Percentiles rank a stretch among this genome's conserved stretches.
Conservation (phyloP, 2,888 invertebrate genomes). For the Apomyelois bistriatella region DNA sequence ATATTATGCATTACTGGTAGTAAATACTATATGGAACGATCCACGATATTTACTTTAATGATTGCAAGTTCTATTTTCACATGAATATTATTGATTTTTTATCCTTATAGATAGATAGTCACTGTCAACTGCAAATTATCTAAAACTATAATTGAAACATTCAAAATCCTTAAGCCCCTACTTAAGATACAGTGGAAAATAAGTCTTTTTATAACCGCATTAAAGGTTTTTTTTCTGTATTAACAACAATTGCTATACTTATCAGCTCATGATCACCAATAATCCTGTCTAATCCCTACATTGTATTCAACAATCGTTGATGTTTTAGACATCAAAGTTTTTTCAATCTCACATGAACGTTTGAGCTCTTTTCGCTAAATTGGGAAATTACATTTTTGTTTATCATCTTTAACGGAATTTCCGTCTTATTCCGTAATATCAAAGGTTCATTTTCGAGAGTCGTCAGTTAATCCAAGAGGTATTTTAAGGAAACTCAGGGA, state of each 20-base stretch:
- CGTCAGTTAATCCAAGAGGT: conserved; percentile 24
- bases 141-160: too few relatives aligned
- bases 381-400: conserved; percentile 25
- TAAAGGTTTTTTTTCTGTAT: too few relatives aligned
- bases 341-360: conserved; percentile 32
- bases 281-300: conserved; percentile 24
- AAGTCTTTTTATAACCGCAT: too few relatives aligned
- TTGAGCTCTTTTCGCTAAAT: conserved; percentile 30
- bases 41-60: too few relatives aligned
- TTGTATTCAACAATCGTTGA: conserved; percentile 25
- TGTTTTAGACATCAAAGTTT: conserved; percentile 32
- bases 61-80: too few relatives aligned
- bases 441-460: conserved; percentile 18
- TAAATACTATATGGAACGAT: too few relatives aligned
- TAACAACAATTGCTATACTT: not conserved
- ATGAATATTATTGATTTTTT: too few relatives aligned
- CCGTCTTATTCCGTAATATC: not conserved
- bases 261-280: conserved; percentile 11
- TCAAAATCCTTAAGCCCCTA: too few relatives aligned
- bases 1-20: too few relatives aligned
- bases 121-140: too few relatives aligned
- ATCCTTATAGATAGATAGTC: too few relatives aligned
- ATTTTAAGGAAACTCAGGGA: conserved; percentile 22
- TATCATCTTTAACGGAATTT: conserved; percentile 15
- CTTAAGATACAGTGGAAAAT: too few relatives aligned